A percentile compares a stretch with the other conserved stretches of the same genome.
phyloP scores from a whole-genome alignment of 2,797 vertebrate genomes.

The Arnoldichthys spilopterus region DNA sequence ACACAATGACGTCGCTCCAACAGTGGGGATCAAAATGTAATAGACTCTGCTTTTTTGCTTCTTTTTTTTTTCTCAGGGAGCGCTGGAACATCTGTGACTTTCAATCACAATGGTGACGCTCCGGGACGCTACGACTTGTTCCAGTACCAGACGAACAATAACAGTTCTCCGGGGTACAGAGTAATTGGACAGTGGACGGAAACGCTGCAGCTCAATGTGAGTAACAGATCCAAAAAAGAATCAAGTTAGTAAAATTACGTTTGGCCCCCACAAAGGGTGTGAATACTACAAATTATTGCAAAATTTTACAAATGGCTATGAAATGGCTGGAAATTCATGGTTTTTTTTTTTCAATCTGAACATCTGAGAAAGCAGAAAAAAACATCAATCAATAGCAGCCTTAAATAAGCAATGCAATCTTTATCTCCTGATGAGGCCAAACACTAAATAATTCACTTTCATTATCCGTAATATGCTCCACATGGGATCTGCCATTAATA shows the following conservation, averaged over 20 bases:
- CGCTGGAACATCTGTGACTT: conserved; percentile 92
- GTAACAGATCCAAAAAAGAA: conserved; percentile 52
- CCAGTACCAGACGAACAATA: conserved; percentile 93
- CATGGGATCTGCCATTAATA: conserved; percentile 26
- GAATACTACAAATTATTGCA: too few species aligned
- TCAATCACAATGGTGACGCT: conserved; percentile 96
- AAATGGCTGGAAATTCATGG: too few species aligned
- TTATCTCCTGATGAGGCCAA: conserved; percentile 30
- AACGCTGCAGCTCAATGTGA: conserved; percentile 91
- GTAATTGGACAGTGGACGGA: conserved; percentile 95
- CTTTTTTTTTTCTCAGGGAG: conserved; percentile 81
- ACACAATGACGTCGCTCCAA: not conserved
- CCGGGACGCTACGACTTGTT: conserved; percentile 97
- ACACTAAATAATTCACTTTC: conserved; percentile 43
- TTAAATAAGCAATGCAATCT: conserved; percentile 38
- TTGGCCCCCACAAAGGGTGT: not conserved
- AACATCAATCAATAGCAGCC: conserved; percentile 34
- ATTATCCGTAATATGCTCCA: conserved; percentile 33
- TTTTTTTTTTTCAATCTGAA: not conserved
- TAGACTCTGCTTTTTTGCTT: not conserved
- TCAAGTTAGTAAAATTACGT: not conserved
- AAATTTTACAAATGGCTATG: too few species aligned
- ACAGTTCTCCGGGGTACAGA: conserved; percentile 85
- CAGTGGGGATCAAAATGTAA: not conserved
- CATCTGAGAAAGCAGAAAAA: conserved; percentile 4